These are phyloP conservation scores for Myzus persicae DNA, from an alignment of 1,140 invertebrate species.

Conservation along the genomic window DNA sequence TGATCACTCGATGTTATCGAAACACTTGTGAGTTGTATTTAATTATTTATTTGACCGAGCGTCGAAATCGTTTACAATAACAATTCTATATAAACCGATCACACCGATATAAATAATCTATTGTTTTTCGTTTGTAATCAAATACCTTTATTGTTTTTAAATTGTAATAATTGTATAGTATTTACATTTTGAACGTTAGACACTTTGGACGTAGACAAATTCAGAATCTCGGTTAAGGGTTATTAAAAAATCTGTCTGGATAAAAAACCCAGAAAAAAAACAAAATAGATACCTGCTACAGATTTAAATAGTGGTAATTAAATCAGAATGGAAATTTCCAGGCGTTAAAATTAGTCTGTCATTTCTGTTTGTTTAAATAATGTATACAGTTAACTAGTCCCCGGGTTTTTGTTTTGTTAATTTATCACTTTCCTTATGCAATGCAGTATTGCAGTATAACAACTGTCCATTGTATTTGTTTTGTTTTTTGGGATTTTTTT, in stretches of 20 bases:
- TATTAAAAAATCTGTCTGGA: background rate
- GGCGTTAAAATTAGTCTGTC: background rate
- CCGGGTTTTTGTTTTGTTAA: background rate
- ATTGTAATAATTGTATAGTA: background rate
- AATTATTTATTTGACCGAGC: background rate
- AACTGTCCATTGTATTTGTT: background rate
- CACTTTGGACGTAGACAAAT: background rate
- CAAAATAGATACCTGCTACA: background rate
- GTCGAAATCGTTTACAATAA: background rate
- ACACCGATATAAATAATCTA: too few species aligned
- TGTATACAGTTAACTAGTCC: background rate
- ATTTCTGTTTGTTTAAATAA: background rate
- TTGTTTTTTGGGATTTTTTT: background rate
- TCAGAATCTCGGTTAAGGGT: background rate
- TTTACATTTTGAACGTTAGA: background rate
- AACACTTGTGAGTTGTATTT: background rate
- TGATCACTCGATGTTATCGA: background rate
- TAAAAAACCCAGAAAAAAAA: background rate
- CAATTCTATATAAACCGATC: too few species aligned
- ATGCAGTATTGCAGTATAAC: background rate
- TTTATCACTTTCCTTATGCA: background rate
- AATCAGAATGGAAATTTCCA: background rate
- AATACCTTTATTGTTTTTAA: background rate
- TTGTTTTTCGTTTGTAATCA: too few species aligned
- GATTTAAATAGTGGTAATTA: background rate